phyloP scores from a whole-genome alignment of 2,888 invertebrate species.

The Eristalis arbustorum region DNA sequence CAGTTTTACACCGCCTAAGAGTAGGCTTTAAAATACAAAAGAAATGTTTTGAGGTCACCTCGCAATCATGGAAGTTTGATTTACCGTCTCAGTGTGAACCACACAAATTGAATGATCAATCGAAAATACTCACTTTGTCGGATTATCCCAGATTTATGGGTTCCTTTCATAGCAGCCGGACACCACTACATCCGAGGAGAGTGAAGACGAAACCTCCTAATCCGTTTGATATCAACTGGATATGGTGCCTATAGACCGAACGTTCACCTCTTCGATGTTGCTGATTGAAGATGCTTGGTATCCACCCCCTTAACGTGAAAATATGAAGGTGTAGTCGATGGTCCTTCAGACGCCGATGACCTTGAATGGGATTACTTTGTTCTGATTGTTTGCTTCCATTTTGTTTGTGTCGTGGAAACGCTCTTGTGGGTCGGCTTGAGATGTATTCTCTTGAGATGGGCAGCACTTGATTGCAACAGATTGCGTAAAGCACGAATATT shows the following conservation, averaged over 20 bases:
- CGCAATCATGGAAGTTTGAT: background rate
- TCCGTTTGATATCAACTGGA: slow-evolving; percentile 25
- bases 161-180: background rate
- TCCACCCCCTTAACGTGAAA: too few species aligned
- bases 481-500: too few species aligned
- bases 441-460: too few species aligned
- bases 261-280: slow-evolving; percentile 1
- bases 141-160: slow-evolving; percentile 17
- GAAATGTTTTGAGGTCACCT: too few species aligned
- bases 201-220: background rate
- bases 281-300: too few species aligned
- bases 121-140: background rate
- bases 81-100: background rate
- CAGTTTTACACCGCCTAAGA: background rate
- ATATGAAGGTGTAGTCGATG: background rate
- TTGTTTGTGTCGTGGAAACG: too few species aligned
- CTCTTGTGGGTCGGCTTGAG: too few species aligned
- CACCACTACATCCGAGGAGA: background rate
- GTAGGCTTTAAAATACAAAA: background rate
- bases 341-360: background rate
- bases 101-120: background rate
- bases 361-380: background rate
- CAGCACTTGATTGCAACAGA: too few species aligned
- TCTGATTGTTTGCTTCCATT: background rate
- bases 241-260: slow-evolving; percentile 20